Base-by-base conservation (phyloP, 2,797 vertebrate genomes). In the Fistularia tabacaria region DNA sequence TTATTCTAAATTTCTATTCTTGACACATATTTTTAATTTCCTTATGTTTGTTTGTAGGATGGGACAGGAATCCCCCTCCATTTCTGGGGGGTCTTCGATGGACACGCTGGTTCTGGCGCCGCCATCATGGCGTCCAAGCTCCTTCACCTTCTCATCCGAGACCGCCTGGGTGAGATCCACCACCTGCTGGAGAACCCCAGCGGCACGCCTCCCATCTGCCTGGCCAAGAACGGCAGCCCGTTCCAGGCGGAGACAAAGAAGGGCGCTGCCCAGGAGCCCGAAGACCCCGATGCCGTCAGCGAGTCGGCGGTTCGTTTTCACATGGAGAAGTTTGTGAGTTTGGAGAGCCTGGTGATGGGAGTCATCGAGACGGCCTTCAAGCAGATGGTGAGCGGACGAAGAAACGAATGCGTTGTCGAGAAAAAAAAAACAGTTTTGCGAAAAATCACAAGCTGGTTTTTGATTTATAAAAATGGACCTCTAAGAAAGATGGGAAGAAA, bases 21-120 rank as follows among this genome's bases (percentile, higher is more conserved):
- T 25, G 25, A 25, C 13, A 15, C 36, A 5, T 12, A 9, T 7
- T 0, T 7, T 9, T 46, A 2, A 6, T 1, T 44, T 14, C 14
- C 45, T 58, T 38, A 6, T 49, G 9, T 8, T 7, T 43, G 10
- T 54, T 69, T 6, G 0, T 58, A 97, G 95, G 90, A 91, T 57
- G 84, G 76, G 48, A 89, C 87, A 41, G 94, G 93, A 12, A 89
- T 99, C 73, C 90, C 89, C 47, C 91, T 99, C 66, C 90, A 94
- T 76, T 98, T 96, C 74, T 99, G 97, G 95, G 97, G 93, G 0
- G 85, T 99, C 54, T 99, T 94, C 62, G 97, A 99, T 8, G 97
- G 97, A 40, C 97, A 99, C 0, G 97, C 97, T 0, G 97, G 97
- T 36, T 93, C 94, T 0, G 95, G 95, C 1, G 95, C 95, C 1